phyloP scores from a whole-genome alignment of 2,797 vertebrate species.

The Pelochelys cantorii region DNA sequence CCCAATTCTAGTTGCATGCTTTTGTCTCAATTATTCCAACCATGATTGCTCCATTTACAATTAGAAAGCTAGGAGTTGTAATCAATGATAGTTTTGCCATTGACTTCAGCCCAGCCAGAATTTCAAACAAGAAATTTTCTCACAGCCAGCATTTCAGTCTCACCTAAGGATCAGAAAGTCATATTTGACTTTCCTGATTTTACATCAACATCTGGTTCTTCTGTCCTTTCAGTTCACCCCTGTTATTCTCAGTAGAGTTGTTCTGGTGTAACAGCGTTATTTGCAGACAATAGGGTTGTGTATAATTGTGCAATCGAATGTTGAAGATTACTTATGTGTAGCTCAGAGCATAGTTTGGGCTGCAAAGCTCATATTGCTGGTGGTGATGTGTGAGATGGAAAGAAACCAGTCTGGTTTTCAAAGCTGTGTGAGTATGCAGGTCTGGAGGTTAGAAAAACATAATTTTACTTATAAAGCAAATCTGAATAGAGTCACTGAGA shows the following conservation, averaged over 20 bases:
- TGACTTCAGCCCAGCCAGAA: not conserved
- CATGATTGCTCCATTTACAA: not conserved
- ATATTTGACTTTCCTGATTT: conserved; percentile 35
- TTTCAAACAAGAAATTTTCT: not conserved
- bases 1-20: not conserved
- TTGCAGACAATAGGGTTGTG: not conserved
- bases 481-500: not conserved
- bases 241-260: conserved; percentile 43
- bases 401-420: not conserved
- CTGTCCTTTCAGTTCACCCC: not conserved
- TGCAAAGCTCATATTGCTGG: not conserved
- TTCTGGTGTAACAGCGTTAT: rapidly evolving
- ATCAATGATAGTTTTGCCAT: not conserved
- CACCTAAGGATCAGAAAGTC: not conserved
- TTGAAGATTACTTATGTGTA: not conserved
- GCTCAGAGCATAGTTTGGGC: not conserved
- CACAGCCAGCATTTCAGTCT: not conserved
- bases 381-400: not conserved
- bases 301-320: not conserved
- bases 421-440: not conserved
- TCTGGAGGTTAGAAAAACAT: not conserved
- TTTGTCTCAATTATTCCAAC: not conserved
- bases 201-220: conserved; percentile 51
- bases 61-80: not conserved
- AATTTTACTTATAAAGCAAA: not conserved